Conservation (phyloP, 2,888 invertebrate genomes). For the Epinotia brunnichana region DNA sequence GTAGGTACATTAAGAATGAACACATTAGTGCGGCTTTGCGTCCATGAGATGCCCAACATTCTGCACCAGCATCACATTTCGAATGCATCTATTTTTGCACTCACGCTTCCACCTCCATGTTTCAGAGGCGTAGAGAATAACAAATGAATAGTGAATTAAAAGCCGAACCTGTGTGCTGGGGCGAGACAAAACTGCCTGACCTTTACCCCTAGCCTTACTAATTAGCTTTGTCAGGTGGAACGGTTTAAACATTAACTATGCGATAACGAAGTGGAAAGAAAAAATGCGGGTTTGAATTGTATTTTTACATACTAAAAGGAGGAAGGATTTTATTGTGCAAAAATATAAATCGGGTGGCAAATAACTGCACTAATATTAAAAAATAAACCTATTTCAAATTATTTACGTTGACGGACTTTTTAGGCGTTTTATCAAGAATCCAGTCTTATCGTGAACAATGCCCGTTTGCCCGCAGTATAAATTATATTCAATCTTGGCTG, state of each 20-base stretch:
- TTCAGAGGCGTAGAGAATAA: neutral
- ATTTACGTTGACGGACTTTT: too few species aligned
- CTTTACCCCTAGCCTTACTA: neutral
- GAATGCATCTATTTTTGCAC: too few species aligned
- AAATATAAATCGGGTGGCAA: too few species aligned
- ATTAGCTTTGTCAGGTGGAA: conserved; percentile 19
- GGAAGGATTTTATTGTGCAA: neutral
- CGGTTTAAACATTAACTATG: neutral
- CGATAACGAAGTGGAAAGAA: neutral
- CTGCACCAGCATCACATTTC: too few species aligned
- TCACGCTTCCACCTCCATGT: too few species aligned
- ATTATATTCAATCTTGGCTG: too few species aligned
- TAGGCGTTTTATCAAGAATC: too few species aligned
- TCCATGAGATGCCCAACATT: too few species aligned
- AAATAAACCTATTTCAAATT: neutral
- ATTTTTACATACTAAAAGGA: neutral
- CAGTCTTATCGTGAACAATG: too few species aligned
- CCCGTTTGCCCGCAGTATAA: too few species aligned
- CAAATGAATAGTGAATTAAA: conserved; percentile 29
- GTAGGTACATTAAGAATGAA: too few species aligned
- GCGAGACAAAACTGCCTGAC: neutral
- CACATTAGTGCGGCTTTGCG: too few species aligned
- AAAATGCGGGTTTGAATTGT: neutral
- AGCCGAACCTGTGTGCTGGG: conserved; percentile 2
- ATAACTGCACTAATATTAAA: neutral